Base-by-base conservation (phyloP, 2,888 invertebrate species). In the Trichacis sp. region DNA sequence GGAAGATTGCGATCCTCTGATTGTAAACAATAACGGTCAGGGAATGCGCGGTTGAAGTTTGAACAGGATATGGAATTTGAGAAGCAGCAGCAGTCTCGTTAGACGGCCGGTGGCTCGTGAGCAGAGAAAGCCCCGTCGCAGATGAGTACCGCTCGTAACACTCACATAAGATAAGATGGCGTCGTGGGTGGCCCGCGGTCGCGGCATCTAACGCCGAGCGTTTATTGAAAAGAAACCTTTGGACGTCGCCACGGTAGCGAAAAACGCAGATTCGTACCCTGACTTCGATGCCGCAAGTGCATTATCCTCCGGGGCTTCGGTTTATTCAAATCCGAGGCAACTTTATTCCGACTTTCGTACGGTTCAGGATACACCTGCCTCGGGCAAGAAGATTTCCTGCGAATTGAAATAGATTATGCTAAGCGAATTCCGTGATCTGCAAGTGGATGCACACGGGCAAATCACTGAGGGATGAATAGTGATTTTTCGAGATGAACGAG, bases 41-140 rank as follows among this genome's bases (percentile, higher is more conserved):
- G 38, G 38, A 54, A 61, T 49, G 19, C 11, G 50, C 63, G 61
- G 71, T 71, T 69, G 75, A 81, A 77, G 61, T 71, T 71, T 69
- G 75, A 81, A 77, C 82, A 82, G 83, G 83, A 82, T 81, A 78
- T 79, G 83, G 78, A 82, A 78, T 74, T 73, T 71, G 77, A 78
- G 78, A 77, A 75, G 75, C 69, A 55, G 74, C 69, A 55, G 66
- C 70, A 64, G 70, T 68, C 68, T 56, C 57, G 70, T 71, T 71
- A 68, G 63, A 58, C 60, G 52, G 48, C 50, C 45, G 36, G 40
- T 29, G 19, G 42, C 42, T 58, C 57, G 46, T 45, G 38, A 18
- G 45, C 59, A 48, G 56, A 67, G 59, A 60, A 50, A 17, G 33
- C 33, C 33, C 40, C 47, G 19, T 54, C 54, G 60, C 53, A 64